Conservation (phyloP, 2,113 vertebrate species). For the Neotragus pygmaeus region DNA sequence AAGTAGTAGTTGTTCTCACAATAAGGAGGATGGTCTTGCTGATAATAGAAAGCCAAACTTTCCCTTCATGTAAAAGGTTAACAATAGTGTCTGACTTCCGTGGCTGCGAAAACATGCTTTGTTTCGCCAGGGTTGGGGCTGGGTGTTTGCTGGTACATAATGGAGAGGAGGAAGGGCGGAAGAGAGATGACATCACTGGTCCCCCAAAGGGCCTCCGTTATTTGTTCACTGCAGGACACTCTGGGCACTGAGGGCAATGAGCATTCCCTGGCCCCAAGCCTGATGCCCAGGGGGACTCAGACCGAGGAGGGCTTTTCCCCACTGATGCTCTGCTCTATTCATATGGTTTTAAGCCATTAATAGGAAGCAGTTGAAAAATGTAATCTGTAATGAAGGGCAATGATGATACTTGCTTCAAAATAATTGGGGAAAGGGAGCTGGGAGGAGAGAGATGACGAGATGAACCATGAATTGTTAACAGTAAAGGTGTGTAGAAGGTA, state of each 20-base stretch:
- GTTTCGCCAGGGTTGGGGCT: neutral
- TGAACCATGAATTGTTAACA: too few species aligned
- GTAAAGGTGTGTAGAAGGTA: neutral
- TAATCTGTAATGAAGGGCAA: neutral
- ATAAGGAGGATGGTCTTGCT: neutral
- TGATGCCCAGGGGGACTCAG: neutral
- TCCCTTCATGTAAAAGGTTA: neutral
- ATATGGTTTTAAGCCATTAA: neutral
- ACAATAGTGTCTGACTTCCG: neutral
- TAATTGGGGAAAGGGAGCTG: neutral
- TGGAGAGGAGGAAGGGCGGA: neutral
- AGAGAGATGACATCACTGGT: neutral
- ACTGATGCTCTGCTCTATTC: neutral
- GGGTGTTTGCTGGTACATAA: neutral
- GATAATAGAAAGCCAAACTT: neutral
- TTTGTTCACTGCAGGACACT: neutral
- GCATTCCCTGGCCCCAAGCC: neutral
- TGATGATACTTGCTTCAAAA: neutral
- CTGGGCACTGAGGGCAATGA: neutral
- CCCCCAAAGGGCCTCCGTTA: neutral
- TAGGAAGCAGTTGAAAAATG: neutral
- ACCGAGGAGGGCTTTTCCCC: fast-evolving
- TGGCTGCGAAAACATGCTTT: slow-evolving; percentile 4
- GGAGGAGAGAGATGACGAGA: neutral
- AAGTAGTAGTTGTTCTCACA: neutral